phyloP scores from a whole-genome alignment of 2,888 invertebrate species.

The Carterocephalus palaemon region DNA sequence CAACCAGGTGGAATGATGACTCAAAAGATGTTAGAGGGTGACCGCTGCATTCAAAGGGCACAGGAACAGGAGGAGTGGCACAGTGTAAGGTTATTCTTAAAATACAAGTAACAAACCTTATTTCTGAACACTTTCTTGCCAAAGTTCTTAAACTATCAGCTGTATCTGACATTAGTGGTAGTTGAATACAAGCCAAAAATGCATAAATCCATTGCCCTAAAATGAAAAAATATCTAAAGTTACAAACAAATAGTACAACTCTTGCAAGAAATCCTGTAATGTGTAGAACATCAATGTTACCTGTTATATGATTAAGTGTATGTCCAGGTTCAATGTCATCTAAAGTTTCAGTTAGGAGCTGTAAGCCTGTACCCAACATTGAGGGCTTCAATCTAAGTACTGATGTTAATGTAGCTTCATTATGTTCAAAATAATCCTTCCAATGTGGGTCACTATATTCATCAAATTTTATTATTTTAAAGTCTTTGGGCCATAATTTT shows the following conservation, averaged over 20 bases:
- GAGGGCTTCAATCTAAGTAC: slow-evolving; percentile 52
- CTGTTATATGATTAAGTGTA: slow-evolving; percentile 57
- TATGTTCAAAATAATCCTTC: slow-evolving; percentile 49
- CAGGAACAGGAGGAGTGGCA: no score
- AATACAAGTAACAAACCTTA: slow-evolving; percentile 75
- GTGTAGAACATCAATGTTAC: slow-evolving; percentile 39
- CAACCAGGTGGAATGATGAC: no score
- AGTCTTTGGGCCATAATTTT: slow-evolving; percentile 39
- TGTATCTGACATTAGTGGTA: slow-evolving; percentile 83
- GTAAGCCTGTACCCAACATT: slow-evolving; percentile 51
- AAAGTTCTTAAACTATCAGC: slow-evolving; percentile 81
- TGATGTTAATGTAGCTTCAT: slow-evolving; percentile 57
- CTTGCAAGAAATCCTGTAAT: not conserved
- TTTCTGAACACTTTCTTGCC: slow-evolving; percentile 80
- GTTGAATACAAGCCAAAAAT: slow-evolving; percentile 80
- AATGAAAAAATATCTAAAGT: slow-evolving; percentile 33
- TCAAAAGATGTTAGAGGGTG: no score
- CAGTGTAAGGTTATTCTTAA: no score
- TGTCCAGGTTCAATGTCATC: slow-evolving; percentile 48
- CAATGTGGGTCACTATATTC: slow-evolving; percentile 41
- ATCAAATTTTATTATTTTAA: slow-evolving; percentile 40
- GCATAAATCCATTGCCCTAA: slow-evolving; percentile 85
- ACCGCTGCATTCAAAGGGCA: no score
- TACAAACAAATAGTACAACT: not conserved
- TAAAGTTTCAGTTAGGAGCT: slow-evolving; percentile 47